Percentiles rank a stretch among this genome's conserved stretches.
Evolutionary conservation across 2,113 vertebrate species (phyloP).

Genomic region (Petrocephalus zakoni): DNA sequence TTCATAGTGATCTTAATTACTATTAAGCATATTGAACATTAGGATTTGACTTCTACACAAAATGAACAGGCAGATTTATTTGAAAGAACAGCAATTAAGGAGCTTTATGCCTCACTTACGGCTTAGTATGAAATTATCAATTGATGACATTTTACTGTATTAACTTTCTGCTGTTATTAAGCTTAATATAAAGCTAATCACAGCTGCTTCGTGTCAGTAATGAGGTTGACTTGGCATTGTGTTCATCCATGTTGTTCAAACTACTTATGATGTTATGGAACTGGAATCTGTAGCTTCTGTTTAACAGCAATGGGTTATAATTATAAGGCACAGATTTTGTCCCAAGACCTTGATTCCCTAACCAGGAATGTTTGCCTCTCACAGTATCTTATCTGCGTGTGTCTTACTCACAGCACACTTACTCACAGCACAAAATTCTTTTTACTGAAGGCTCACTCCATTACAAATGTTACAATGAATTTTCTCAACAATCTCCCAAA

Average conservation of each 20-base stretch:
- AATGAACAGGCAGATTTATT: background rate
- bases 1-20: background rate
- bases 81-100: background rate
- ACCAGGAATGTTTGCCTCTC: background rate
- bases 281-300: too few species aligned
- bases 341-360: background rate
- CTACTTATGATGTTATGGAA: too few species aligned
- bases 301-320: background rate
- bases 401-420: background rate
- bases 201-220: background rate
- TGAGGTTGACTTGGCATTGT: background rate
- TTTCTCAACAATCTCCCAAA: background rate
- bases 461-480: background rate
- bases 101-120: background rate
- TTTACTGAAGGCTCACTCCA: background rate
- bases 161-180: background rate
- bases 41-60: background rate
- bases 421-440: background rate
- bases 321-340: background rate
- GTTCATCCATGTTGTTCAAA: background rate
- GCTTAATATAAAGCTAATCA: background rate
- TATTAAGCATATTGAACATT: background rate
- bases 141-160: background rate
- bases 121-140: background rate
- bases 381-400: background rate